Percentiles rank a stretch among this genome's conserved stretches.
Conservation (phyloP, 1,140 invertebrate species). For the Zaprionus inermis region DNA sequence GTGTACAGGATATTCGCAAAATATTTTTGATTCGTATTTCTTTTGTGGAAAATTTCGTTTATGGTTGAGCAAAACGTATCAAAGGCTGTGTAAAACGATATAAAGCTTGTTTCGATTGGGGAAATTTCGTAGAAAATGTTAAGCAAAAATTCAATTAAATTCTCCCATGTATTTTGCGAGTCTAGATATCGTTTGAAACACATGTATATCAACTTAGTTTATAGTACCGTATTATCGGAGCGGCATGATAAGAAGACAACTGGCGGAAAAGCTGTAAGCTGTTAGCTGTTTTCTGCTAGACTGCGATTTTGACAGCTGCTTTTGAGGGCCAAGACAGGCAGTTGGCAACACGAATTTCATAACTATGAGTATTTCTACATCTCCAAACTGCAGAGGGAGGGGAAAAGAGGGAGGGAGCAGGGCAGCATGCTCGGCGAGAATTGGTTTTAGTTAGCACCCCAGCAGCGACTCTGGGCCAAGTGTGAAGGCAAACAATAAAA, state of each 20-base stretch:
- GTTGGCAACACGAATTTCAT: conserved; percentile 4
- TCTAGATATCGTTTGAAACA: background rate
- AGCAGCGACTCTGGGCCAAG: conserved; percentile 21
- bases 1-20: background rate
- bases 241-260: background rate
- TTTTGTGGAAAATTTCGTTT: background rate
- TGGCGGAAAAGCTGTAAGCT: background rate
- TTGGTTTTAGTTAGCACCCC: conserved; percentile 64
- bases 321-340: background rate
- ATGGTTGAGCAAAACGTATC: background rate
- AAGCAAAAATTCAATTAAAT: background rate
- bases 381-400: background rate
- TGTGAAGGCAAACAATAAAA: conserved; percentile 67
- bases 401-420: background rate
- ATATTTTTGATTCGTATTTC: too few species aligned
- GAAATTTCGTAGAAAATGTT: background rate
- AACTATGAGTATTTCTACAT: conserved; percentile 2
- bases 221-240: conserved; percentile 1
- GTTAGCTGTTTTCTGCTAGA: background rate
- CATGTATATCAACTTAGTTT: background rate
- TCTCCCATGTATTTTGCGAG: background rate
- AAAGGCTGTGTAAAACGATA: background rate
- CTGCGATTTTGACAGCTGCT: conserved; percentile 4
- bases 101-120: background rate
- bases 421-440: conserved; percentile 39